A percentile compares a stretch with the other conserved stretches of the same genome.
Conservation (phyloP, 2,113 vertebrate species). For the Syrmaticus mikado region DNA sequence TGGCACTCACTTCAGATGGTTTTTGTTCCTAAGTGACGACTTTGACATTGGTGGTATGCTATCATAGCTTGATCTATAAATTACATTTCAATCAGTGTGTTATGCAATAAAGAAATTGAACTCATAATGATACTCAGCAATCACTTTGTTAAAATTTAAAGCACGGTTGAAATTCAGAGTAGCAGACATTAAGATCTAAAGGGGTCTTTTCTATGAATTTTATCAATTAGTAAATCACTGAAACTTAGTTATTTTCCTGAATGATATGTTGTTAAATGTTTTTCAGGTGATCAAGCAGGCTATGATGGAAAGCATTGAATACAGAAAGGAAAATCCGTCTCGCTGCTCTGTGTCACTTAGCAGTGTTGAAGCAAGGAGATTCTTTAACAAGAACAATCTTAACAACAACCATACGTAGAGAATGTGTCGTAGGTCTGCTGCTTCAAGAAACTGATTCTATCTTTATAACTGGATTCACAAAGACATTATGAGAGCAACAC, state of each 20-base stretch:
- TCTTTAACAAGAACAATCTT: conserved; percentile 80
- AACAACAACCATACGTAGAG: conserved; percentile 70
- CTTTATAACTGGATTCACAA: conserved; percentile 22
- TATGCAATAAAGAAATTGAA: neutral
- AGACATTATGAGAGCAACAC: neutral
- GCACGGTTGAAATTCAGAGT: neutral
- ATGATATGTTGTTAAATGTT: neutral
- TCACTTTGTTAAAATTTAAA: neutral
- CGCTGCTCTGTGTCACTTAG: conserved; percentile 84
- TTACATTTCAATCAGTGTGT: neutral
- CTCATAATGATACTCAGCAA: neutral
- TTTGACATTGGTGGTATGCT: neutral
- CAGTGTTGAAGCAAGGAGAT: conserved; percentile 86
- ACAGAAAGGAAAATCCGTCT: conserved; percentile 86
- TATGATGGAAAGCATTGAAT: conserved; percentile 88
- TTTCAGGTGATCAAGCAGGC: conserved; percentile 91
- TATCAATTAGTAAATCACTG: rapidly evolving
- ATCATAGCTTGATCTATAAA: neutral
- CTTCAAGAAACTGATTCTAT: neutral
- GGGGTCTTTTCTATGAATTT: neutral
- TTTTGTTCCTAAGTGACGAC: neutral
- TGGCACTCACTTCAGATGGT: neutral
- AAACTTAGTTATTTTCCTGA: neutral
- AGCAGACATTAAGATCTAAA: neutral
- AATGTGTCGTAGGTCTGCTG: neutral